Percentiles rank a stretch among this genome's conserved stretches.
Conservation (phyloP, 2,113 vertebrate species). For the Reinhardtius hippoglossoides region DNA sequence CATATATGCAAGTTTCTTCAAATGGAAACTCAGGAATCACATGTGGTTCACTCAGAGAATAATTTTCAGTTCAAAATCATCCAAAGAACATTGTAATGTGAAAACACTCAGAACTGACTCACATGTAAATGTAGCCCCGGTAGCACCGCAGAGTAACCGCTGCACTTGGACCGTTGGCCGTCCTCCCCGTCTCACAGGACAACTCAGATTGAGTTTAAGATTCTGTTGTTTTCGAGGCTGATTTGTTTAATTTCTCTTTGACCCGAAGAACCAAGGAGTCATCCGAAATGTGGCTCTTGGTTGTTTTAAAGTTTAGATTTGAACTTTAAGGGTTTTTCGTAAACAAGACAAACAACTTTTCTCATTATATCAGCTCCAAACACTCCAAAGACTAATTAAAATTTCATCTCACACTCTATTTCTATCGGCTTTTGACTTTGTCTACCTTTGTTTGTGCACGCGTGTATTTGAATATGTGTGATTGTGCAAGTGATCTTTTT, state of each 20-base stretch:
- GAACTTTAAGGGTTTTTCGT: conserved; percentile 24
- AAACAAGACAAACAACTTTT: conserved; percentile 9
- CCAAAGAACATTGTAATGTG: not conserved
- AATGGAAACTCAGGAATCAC: too few relatives aligned
- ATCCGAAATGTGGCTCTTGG: not conserved
- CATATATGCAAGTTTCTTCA: not conserved
- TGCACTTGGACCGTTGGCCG: not conserved
- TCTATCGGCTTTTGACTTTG: conserved; percentile 26
- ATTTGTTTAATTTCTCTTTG: not conserved
- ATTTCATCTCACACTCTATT: conserved; percentile 33
- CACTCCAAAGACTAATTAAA: conserved; percentile 30
- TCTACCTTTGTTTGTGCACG: not conserved
- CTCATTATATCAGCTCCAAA: conserved; percentile 25
- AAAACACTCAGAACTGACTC: not conserved
- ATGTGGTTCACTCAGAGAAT: not conserved
- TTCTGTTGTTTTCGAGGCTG: not conserved
- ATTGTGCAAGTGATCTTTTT: conserved; percentile 28
- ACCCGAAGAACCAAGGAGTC: not conserved
- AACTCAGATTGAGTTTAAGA: not conserved
- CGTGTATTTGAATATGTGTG: not conserved
- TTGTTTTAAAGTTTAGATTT: conserved; percentile 3
- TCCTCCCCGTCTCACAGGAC: not conserved
- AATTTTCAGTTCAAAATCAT: not conserved
- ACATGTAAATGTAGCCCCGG: not conserved
- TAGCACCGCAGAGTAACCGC: too few relatives aligned